These are phyloP conservation scores for Antechinus stuartii DNA, from an alignment of 2,113 vertebrate species.

Conservation along the genomic window DNA sequence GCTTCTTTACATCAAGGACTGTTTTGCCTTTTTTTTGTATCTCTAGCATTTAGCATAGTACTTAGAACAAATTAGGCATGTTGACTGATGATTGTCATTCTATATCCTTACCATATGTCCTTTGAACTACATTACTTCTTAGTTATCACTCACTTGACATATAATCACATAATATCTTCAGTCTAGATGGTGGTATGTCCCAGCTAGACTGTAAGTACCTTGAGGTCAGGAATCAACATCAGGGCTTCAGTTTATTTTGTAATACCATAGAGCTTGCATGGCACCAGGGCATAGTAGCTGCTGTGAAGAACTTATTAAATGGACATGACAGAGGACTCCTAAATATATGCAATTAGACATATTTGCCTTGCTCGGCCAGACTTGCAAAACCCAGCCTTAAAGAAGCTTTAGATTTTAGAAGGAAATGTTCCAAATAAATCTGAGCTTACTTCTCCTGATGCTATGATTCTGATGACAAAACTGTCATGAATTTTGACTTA, in stretches of 20 bases:
- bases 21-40: not conserved
- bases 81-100: not conserved
- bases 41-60: not conserved
- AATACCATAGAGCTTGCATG: not conserved
- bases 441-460: constrained; percentile 8
- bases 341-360: not conserved
- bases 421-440: not conserved
- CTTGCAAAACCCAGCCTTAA: not conserved
- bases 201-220: not conserved
- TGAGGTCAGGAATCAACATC: not conserved
- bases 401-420: constrained; percentile 26
- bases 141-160: not conserved
- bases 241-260: constrained; percentile 6
- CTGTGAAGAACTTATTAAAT: not conserved
- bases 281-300: not conserved
- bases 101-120: not conserved
- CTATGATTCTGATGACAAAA: constrained; percentile 27
- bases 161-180: not conserved
- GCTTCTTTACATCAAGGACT: not conserved
- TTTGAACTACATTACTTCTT: not conserved
- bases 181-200: not conserved
- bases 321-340: not conserved
- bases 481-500: constrained; percentile 5
- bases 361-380: not conserved
- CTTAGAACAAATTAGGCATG: not conserved